phyloP scores from a whole-genome alignment of 2,113 vertebrate species.

The Apaloderma vittatum region DNA sequence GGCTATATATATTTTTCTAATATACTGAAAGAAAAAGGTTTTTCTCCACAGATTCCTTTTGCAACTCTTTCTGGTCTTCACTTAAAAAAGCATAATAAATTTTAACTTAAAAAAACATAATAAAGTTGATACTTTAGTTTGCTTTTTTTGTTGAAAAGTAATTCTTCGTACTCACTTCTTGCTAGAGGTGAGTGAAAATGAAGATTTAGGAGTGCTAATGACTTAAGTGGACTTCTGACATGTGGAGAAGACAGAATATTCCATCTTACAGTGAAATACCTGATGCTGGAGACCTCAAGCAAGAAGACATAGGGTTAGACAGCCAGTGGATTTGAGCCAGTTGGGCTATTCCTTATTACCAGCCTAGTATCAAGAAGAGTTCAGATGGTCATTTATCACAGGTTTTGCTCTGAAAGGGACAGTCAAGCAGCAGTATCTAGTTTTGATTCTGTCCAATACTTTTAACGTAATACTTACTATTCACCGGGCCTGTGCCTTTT shows the following conservation, averaged over 20 bases:
- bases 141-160: not conserved
- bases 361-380: not conserved
- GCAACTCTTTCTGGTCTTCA: not conserved
- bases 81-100: not conserved
- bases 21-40: not conserved
- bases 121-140: not conserved
- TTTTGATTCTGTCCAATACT: not conserved
- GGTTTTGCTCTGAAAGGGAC: not conserved
- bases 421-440: not conserved
- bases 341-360: not conserved
- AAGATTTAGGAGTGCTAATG: not conserved
- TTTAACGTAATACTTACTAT: not conserved
- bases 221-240: not conserved
- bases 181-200: not conserved
- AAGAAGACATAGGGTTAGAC: not conserved
- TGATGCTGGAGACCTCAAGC: not conserved
- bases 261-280: not conserved
- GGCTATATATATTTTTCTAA: not conserved
- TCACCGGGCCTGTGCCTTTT: not conserved
- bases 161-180: not conserved
- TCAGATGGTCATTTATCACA: not conserved
- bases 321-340: not conserved
- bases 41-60: not conserved
- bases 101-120: no score
- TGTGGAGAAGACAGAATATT: not conserved